Conservation (phyloP, 2,888 invertebrate species). For the Eumerus sabulonum region DNA sequence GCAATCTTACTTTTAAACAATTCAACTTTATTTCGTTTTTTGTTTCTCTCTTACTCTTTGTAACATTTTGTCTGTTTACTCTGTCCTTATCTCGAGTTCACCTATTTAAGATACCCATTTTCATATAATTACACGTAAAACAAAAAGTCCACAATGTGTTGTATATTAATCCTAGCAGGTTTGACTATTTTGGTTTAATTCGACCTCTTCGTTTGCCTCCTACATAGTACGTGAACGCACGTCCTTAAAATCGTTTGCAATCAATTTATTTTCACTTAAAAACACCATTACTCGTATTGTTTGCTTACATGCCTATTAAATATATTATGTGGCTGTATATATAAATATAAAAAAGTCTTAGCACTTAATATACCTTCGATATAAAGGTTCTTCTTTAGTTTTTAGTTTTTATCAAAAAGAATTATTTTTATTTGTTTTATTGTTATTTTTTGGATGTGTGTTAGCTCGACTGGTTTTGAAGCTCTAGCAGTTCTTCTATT, state of each 20-base stretch:
- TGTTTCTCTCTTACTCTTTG: conserved; percentile 47
- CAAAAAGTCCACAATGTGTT: not conserved
- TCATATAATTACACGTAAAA: not conserved
- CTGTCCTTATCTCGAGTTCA: conserved; percentile 11
- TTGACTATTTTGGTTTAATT: conserved; percentile 37
- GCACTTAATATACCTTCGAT: conserved; percentile 43
- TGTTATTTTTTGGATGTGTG: conserved; percentile 36
- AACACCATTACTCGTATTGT: conserved; percentile 33
- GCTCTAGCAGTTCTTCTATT: conserved; percentile 55
- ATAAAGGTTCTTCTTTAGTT: too few relatives aligned
- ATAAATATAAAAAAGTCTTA: conserved; percentile 57
- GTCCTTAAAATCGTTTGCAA: not conserved
- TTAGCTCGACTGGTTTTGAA: conserved; percentile 48
- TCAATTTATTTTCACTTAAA: conserved; percentile 23
- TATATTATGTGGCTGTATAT: conserved; percentile 30
- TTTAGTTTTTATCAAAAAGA: conserved; percentile 9
- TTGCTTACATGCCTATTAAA: conserved; percentile 36
- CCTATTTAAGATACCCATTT: conserved; percentile 8
- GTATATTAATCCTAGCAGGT: conserved; percentile 52
- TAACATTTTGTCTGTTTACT: conserved; percentile 54
- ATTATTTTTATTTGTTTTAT: conserved; percentile 38
- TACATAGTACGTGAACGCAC: too few relatives aligned
- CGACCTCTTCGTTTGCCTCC: not conserved
- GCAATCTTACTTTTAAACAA: conserved; percentile 55
- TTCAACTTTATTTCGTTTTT: conserved; percentile 61